phyloP scores from a whole-genome alignment of 2,113 vertebrate genomes.

The Spea bombifrons region DNA sequence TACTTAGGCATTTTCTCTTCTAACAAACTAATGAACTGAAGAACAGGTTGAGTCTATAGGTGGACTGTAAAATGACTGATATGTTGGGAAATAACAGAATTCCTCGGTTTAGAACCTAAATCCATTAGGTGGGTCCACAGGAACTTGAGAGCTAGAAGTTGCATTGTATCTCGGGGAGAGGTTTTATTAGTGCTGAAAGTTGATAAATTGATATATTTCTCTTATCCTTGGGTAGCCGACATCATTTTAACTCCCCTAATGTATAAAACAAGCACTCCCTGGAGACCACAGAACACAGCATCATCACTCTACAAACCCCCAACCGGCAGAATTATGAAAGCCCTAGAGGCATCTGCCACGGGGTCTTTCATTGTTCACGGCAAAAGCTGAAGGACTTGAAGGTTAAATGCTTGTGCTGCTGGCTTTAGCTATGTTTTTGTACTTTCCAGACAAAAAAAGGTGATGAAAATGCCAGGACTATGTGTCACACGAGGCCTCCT shows the following conservation, averaged over 20 bases:
- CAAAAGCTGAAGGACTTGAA: conserved; percentile 7
- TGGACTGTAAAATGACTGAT: no score
- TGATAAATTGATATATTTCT: conserved; percentile 10
- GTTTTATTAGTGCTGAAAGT: not conserved
- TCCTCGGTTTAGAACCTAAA: no score
- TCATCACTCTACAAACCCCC: not conserved
- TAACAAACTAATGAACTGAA: no score
- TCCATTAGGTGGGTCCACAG: no score
- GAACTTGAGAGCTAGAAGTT: no score
- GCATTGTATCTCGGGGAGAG: no score
- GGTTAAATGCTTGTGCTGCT: conserved; percentile 6
- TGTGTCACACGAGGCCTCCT: no score
- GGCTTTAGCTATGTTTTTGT: not conserved
- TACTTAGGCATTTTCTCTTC: no score
- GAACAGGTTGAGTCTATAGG: no score
- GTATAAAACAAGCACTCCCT: not conserved
- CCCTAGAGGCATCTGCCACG: not conserved
- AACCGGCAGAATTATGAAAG: not conserved
- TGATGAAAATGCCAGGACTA: conserved; percentile 2
- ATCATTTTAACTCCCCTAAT: not conserved
- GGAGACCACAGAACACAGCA: not conserved
- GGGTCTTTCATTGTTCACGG: not conserved
- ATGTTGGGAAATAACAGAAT: no score
- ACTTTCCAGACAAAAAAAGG: conserved; percentile 19
- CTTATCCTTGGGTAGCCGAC: conserved; percentile 7